phyloP scores from a whole-genome alignment of 2,888 invertebrate genomes.

The Exephanes ischioxanthus region DNA sequence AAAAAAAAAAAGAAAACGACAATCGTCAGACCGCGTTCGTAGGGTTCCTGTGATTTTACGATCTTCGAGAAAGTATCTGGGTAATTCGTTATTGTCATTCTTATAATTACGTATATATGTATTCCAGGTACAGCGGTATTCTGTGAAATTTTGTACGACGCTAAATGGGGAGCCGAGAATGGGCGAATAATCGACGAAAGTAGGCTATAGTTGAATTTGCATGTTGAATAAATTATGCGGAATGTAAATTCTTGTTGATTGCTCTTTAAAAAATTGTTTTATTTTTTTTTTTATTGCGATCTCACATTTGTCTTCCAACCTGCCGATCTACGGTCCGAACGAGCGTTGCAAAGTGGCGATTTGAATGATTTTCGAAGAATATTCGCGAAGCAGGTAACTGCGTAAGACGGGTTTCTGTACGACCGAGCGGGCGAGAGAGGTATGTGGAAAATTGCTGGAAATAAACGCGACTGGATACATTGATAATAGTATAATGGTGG shows the following conservation, averaged over 20 bases:
- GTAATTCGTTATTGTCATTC: slow-evolving; percentile 18
- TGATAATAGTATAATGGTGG: slow-evolving; percentile 47
- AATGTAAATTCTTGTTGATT: slow-evolving; percentile 11
- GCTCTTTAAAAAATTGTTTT: not conserved
- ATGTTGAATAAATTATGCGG: slow-evolving; percentile 21
- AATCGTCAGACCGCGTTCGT: slow-evolving; percentile 19
- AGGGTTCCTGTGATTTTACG: slow-evolving; percentile 48
- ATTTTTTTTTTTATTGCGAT: slow-evolving; percentile 10
- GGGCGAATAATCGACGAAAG: slow-evolving; percentile 9
- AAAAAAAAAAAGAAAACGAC: slow-evolving; percentile 17
- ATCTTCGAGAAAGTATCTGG: slow-evolving; percentile 50
- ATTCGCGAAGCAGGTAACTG: slow-evolving; percentile 27
- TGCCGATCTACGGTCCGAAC: not conserved
- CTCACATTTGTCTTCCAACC: not conserved
- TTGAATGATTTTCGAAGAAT: slow-evolving; percentile 38
- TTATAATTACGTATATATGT: slow-evolving; percentile 15
- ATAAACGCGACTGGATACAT: slow-evolving; percentile 41
- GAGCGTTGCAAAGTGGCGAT: not conserved
- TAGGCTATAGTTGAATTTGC: not conserved
- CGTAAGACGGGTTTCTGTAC: slow-evolving; percentile 15
- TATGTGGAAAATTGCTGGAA: slow-evolving; percentile 41
- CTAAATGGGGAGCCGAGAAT: not conserved
- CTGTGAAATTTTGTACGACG: slow-evolving; percentile 23
- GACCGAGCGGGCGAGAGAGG: slow-evolving; percentile 18
- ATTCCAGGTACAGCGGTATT: slow-evolving; percentile 30